Evolutionary conservation across 2,797 vertebrate species (phyloP).

Genomic region (Sebastes glaucus): DNA sequence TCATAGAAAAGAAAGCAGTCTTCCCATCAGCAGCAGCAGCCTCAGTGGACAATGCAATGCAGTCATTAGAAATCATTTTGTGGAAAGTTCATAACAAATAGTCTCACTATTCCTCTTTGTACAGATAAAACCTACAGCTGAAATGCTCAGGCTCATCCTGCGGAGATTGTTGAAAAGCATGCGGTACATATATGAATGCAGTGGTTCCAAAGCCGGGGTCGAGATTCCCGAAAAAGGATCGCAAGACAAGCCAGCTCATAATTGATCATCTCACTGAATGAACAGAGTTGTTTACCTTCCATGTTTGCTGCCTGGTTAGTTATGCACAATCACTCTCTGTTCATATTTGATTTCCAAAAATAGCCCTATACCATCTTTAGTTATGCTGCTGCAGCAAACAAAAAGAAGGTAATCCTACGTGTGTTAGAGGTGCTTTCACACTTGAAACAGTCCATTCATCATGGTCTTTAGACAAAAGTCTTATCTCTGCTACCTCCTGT

Average conservation of each 20-base stretch:
- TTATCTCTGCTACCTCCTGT: constrained; percentile 46
- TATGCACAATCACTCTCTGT: constrained; percentile 7
- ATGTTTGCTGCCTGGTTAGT: neutral
- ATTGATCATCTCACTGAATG: neutral
- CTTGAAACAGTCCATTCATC: constrained; percentile 44
- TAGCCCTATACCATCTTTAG: neutral
- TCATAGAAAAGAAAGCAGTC: neutral
- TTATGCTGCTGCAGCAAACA: constrained; percentile 13
- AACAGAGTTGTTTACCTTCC: neutral
- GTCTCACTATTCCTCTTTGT: neutral
- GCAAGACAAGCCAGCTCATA: neutral
- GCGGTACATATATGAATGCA: neutral
- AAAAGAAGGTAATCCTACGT: neutral
- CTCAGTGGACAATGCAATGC: neutral
- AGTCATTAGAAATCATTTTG: constrained; percentile 1
- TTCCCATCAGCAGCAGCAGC: neutral
- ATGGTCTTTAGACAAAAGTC: constrained; percentile 15
- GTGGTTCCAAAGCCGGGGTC: neutral
- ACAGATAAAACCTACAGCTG: neutral
- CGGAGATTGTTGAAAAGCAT: neutral
- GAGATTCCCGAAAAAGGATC: neutral
- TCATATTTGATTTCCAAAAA: constrained; percentile 18
- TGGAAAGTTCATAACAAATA: neutral
- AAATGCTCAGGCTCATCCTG: neutral
- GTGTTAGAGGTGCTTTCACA: constrained; percentile 4